Percentiles rank a stretch among this genome's conserved stretches.
These are phyloP conservation scores for Cromileptes altivelis DNA, from an alignment of 2,113 vertebrate species.

Conservation along the genomic window DNA sequence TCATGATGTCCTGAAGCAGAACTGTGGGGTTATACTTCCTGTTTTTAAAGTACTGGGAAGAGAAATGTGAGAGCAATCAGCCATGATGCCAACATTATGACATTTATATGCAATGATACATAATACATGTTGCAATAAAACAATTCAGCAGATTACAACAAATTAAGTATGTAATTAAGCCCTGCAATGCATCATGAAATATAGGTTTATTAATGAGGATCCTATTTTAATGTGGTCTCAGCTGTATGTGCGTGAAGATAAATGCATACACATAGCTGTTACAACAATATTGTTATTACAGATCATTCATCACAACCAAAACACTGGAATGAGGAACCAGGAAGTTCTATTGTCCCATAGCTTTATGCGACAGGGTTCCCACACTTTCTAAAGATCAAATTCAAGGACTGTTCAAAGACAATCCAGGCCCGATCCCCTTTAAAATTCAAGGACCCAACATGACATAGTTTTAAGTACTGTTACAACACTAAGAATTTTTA, in stretches of 20 bases:
- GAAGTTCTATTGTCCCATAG: background rate
- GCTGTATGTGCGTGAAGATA: background rate
- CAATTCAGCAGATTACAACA: background rate
- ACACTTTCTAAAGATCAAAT: too few species aligned
- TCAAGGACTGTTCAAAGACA: too few species aligned
- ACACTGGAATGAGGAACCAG: background rate
- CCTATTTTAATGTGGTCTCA: background rate
- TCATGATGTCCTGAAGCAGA: slow-evolving; percentile 88
- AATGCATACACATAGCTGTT: background rate
- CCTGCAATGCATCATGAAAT: background rate
- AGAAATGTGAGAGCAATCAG: background rate
- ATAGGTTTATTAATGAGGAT: background rate
- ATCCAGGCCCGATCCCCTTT: too few species aligned
- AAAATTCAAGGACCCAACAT: too few species aligned
- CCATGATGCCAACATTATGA: background rate
- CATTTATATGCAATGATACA: background rate
- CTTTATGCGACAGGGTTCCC: background rate
- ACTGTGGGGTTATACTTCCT: slow-evolving; percentile 88
- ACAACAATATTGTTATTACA: background rate
- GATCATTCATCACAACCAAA: background rate
- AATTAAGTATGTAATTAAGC: background rate
- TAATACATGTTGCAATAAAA: background rate
- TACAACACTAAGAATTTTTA: too few species aligned
- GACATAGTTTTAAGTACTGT: too few species aligned
- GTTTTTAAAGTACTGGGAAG: slow-evolving; percentile 88